Evolutionary conservation across 2,113 vertebrate species (phyloP).

Genomic region (Tragelaphus strepsiceros): DNA sequence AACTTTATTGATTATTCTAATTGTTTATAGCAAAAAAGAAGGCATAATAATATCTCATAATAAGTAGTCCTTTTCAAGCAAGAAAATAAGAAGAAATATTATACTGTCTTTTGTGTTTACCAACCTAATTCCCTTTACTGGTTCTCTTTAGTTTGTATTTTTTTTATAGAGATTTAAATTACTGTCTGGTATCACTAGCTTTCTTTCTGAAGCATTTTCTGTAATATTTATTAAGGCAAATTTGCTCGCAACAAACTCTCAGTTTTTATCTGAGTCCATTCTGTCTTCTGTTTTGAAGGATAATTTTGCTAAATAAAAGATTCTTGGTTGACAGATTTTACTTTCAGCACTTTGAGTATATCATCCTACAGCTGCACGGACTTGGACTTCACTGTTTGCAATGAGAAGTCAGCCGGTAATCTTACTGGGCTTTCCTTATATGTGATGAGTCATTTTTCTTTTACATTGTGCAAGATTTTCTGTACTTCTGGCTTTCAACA

Average conservation of each 20-base stretch:
- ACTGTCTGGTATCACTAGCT: neutral
- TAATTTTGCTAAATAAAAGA: neutral
- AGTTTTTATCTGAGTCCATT: neutral
- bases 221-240: neutral
- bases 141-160: neutral
- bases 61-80: neutral
- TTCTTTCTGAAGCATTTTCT: neutral
- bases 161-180: neutral
- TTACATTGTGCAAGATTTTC: neutral
- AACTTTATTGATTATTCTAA: neutral
- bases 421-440: neutral
- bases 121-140: neutral
- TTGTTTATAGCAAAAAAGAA: neutral
- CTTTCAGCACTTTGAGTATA: neutral
- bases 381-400: neutral
- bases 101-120: neutral
- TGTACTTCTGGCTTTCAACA: neutral
- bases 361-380: neutral
- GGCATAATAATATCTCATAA: neutral
- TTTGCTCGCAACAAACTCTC: neutral
- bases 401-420: neutral
- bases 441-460: neutral
- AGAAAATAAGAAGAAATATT: neutral
- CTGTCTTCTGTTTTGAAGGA: neutral
- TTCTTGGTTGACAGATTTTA: neutral